Base-by-base conservation (phyloP, 1,140 invertebrate genomes). In the Phymorhynchus buccinoides region DNA sequence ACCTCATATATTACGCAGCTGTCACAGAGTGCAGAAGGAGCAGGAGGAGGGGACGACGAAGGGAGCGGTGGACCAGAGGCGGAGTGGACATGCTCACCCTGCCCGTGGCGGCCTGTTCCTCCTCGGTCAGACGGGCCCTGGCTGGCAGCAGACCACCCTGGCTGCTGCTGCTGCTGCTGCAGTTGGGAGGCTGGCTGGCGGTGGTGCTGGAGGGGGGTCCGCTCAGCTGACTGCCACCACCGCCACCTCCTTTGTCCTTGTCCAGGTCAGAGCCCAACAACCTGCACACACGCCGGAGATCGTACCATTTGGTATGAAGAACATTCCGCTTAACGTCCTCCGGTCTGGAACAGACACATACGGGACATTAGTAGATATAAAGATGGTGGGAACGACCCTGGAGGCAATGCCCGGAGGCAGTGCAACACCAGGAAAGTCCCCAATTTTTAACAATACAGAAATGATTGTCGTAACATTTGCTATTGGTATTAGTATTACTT, bases 81-180 rank as follows among this genome's bases (percentile, higher is more conserved):
- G 16, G 71, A 18, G n/a, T n/a, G n/a, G 30, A 18, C 9, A 16
- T 35, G 48, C 77, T 78, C n/a, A 83, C 81, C 37, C 27, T 35
- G 22, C 81, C 80, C 3, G 85, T 79, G 30, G 77, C 85, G 4
- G 41, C 78, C 37, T 37, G 16, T 37, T 86, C 85, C 4, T 83
- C 85, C 30, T 78, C 80, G 16, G 73, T 83, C n/a, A 79, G 68
- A n/a, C 81, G 66, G 73, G 66, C 73, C 42, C 44, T 52, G 3
- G 12, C 32, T 39, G 32, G 39, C 14, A 44, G 32, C 12, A 32
- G 22, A 41, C 1, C 16, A 39, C 73, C 39, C 48, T 44, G 32
- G 27, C 41, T 35, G 42, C 82, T 30, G 62, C 66, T 41, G 71
- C 9, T 39, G 71, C n/a, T n/a, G 3, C 32, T 7, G 9, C 35